These are phyloP conservation scores for Drosophila suzukii DNA, from an alignment of 1,140 invertebrate species.

Conservation along the genomic window DNA sequence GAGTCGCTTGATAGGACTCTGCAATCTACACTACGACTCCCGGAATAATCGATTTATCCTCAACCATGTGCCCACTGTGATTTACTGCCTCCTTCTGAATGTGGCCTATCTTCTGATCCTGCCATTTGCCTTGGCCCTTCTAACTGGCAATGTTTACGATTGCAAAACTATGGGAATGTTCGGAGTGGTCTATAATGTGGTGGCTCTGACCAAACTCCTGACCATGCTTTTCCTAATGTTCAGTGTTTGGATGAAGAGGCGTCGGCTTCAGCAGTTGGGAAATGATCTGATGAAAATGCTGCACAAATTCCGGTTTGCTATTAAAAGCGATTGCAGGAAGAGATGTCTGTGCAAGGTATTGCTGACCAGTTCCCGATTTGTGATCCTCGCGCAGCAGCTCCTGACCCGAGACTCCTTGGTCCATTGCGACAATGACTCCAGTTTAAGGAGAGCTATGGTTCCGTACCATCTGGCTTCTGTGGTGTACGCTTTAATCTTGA, in stretches of 20 bases:
- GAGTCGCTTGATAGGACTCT: slow-evolving; percentile 41
- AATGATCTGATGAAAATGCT: slow-evolving; percentile 32
- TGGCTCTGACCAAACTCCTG: slow-evolving; percentile 17
- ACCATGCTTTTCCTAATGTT: slow-evolving; percentile 20
- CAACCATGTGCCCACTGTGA: slow-evolving; percentile 18
- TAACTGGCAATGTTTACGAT: slow-evolving; percentile 27
- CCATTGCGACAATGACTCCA: slow-evolving; percentile 1
- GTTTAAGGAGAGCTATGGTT: background rate
- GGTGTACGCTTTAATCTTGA: slow-evolving; percentile 17
- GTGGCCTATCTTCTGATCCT: slow-evolving; percentile 41
- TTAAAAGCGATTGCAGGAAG: slow-evolving; percentile 11
- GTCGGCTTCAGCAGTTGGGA: slow-evolving; percentile 13
- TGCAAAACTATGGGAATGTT: slow-evolving; percentile 47
- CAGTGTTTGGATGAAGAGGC: slow-evolving; percentile 34
- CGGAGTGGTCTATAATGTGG: slow-evolving; percentile 37
- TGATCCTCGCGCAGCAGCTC: slow-evolving; percentile 26
- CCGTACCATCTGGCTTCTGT: slow-evolving; percentile 14
- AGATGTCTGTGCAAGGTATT: slow-evolving; percentile 23
- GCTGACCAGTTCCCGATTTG: slow-evolving; percentile 32
- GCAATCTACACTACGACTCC: slow-evolving; percentile 42
- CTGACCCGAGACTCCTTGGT: slow-evolving; percentile 26
- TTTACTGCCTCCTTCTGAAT: slow-evolving; percentile 49
- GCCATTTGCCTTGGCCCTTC: slow-evolving; percentile 20
- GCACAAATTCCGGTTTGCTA: slow-evolving; percentile 1
- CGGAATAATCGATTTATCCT: slow-evolving; percentile 1